These are phyloP conservation scores for Microhierax caerulescens DNA, from an alignment of 2,797 vertebrate genomes.

Conservation along the genomic window DNA sequence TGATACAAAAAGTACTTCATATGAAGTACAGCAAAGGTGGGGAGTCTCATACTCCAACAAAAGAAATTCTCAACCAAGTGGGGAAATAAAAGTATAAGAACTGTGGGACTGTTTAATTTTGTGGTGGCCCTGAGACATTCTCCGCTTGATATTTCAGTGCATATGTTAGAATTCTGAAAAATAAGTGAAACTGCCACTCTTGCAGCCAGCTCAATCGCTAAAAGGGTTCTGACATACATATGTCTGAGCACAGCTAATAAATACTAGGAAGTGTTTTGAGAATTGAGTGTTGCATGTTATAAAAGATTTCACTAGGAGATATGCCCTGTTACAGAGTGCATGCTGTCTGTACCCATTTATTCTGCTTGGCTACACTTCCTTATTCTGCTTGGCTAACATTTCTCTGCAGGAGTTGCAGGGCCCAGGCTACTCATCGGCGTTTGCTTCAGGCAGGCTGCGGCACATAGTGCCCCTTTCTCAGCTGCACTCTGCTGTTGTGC, in stretches of 20 bases:
- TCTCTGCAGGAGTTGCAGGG: slow-evolving; percentile 80
- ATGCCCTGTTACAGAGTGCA: neutral
- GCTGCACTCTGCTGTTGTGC: neutral
- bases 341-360: fast-evolving
- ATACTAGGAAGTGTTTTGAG: neutral
- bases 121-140: neutral
- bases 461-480: neutral
- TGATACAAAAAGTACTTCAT: neutral
- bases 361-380: neutral
- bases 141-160: neutral
- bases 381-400: neutral
- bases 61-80: neutral
- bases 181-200: neutral
- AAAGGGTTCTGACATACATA: neutral
- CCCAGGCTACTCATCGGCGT: slow-evolving; percentile 57
- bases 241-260: neutral
- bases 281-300: neutral
- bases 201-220: neutral
- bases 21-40: neutral
- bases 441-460: neutral
- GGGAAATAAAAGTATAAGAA: neutral
- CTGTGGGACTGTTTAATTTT: neutral
- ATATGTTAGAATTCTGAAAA: neutral
- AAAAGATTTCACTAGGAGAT: neutral
- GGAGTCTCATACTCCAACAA: neutral